phyloP scores from a whole-genome alignment of 2,888 invertebrate genomes.

The Oxytorus armatus region DNA sequence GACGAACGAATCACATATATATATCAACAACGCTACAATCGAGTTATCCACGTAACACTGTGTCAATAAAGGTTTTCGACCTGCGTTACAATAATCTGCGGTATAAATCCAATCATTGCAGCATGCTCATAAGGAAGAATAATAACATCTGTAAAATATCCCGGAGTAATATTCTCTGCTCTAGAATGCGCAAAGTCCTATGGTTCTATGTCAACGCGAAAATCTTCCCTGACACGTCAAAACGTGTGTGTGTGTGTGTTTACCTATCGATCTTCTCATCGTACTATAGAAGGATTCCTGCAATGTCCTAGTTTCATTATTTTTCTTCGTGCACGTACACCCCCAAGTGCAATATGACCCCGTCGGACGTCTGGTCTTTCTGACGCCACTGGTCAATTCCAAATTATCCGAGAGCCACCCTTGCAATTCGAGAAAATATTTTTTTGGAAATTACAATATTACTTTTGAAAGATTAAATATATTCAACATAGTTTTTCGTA shows the following conservation, averaged over 20 bases:
- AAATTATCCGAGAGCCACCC: no score
- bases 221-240: constrained; percentile 24
- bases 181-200: not conserved
- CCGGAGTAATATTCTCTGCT: not conserved
- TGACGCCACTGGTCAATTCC: no score
- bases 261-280: constrained; percentile 51
- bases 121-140: not conserved
- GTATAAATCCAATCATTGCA: not conserved
- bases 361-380: constrained; percentile 69
- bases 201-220: not conserved
- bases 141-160: not conserved
- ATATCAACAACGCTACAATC: no score
- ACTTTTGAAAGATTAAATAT: no score
- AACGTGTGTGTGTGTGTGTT: not conserved
- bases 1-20: not conserved
- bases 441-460: no score
- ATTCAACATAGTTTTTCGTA: no score
- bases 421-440: no score
- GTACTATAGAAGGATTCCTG: constrained; percentile 68
- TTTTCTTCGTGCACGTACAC: constrained; percentile 33
- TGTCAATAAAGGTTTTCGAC: not conserved
- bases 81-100: not conserved
- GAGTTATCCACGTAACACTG: no score
- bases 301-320: constrained; percentile 73
- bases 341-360: constrained; percentile 30